Evolutionary conservation across 2,888 invertebrate species (phyloP).

Genomic region (Nasonia oneida): DNA sequence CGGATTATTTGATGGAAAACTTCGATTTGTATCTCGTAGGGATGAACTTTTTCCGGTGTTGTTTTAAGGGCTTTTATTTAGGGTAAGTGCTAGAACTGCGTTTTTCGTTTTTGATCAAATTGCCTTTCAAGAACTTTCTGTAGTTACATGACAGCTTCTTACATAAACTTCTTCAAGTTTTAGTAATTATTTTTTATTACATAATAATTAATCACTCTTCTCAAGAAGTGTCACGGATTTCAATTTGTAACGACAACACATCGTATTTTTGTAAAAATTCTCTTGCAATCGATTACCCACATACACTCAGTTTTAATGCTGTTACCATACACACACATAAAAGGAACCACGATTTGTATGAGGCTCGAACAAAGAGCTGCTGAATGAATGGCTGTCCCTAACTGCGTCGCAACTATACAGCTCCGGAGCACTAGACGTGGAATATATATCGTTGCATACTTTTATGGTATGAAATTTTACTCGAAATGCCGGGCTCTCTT

Average conservation of each 20-base stretch:
- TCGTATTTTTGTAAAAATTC: too few species aligned
- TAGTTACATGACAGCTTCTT: too few species aligned
- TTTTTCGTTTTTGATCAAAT: too few species aligned
- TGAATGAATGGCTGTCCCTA: neutral
- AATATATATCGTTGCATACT: neutral
- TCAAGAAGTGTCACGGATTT: too few species aligned
- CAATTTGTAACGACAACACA: too few species aligned
- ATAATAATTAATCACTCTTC: too few species aligned
- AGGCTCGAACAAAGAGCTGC: neutral
- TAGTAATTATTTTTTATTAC: too few species aligned
- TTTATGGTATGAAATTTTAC: neutral
- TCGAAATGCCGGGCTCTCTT: neutral
- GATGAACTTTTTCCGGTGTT: neutral
- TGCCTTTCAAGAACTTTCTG: too few species aligned
- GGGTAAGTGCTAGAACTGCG: neutral
- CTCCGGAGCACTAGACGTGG: neutral
- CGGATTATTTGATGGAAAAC: neutral
- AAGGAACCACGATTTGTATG: neutral
- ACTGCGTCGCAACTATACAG: neutral
- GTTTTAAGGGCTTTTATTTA: neutral
- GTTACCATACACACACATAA: neutral
- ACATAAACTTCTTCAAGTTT: too few species aligned
- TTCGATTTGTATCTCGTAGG: neutral
- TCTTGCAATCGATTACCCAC: neutral
- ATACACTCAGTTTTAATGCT: neutral